phyloP scores from a whole-genome alignment of 2,797 vertebrate genomes.

The Pelobates cultripes region DNA sequence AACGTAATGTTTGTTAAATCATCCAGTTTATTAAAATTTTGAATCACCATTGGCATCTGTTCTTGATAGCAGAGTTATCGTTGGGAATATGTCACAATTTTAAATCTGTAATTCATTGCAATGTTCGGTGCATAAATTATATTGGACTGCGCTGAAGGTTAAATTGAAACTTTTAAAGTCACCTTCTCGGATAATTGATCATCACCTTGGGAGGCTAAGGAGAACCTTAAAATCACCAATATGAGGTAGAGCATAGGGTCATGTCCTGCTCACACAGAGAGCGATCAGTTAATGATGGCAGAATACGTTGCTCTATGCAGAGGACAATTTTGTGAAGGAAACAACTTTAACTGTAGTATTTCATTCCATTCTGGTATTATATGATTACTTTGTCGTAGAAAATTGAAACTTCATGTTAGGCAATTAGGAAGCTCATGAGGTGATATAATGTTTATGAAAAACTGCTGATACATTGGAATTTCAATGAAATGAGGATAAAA shows the following conservation, averaged over 20 bases:
- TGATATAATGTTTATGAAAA: too few species aligned
- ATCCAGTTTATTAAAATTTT: too few species aligned
- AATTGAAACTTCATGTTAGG: too few species aligned
- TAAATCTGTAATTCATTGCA: too few species aligned
- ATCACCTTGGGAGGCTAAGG: background rate
- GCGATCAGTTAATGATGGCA: background rate
- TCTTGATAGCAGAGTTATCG: background rate
- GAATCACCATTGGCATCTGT: too few species aligned
- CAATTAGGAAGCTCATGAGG: too few species aligned
- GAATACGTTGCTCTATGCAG: slow-evolving; percentile 1
- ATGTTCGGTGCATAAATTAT: background rate
- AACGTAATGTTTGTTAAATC: too few species aligned
- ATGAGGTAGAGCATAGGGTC: background rate
- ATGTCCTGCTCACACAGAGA: background rate
- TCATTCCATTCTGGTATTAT: too few species aligned
- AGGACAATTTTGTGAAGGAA: background rate
- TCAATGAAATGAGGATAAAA: too few species aligned
- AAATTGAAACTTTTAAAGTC: background rate
- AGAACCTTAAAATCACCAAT: background rate
- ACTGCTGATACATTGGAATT: too few species aligned
- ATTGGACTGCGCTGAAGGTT: background rate
- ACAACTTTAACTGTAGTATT: background rate
- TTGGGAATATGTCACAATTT: background rate
- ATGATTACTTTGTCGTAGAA: too few species aligned
- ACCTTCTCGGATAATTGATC: background rate